phyloP scores from a whole-genome alignment of 2,888 invertebrate species.

The Platerodrilus igneus region DNA sequence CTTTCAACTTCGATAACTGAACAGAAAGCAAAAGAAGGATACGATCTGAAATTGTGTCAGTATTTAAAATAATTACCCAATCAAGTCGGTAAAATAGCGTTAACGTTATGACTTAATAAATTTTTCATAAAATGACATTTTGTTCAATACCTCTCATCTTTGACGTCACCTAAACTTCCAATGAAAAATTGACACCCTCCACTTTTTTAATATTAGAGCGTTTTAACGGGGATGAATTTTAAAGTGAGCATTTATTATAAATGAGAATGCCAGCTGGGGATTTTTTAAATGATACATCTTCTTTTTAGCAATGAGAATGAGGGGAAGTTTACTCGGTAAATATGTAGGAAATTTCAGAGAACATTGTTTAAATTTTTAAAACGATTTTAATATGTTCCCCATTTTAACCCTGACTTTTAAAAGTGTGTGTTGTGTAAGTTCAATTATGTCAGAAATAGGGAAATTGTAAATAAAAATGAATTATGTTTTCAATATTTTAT shows the following conservation, averaged over 20 bases:
- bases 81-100: neutral
- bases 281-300: constrained; percentile 30
- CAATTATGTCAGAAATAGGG: too few species aligned
- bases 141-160: constrained; percentile 20
- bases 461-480: too few species aligned
- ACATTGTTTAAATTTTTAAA: too few species aligned
- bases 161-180: constrained; percentile 23
- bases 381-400: too few species aligned
- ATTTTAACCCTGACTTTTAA: too few species aligned
- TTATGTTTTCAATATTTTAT: too few species aligned
- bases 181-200: constrained; percentile 33
- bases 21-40: constrained; percentile 11
- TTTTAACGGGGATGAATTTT: constrained; percentile 37
- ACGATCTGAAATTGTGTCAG: constrained; percentile 10
- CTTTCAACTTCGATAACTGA: constrained; percentile 40
- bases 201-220: constrained; percentile 34
- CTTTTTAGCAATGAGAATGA: too few species aligned
- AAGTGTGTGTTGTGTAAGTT: too few species aligned
- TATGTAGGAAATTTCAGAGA: too few species aligned
- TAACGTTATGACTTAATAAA: constrained; percentile 16
- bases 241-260: constrained; percentile 34
- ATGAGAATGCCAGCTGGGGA: constrained; percentile 30
- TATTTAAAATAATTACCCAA: constrained; percentile 2
- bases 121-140: constrained; percentile 19
- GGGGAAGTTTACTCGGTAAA: too few species aligned